These are phyloP conservation scores for Myotis vivesi DNA, from an alignment of 2,797 vertebrate genomes.

Conservation along the genomic window DNA sequence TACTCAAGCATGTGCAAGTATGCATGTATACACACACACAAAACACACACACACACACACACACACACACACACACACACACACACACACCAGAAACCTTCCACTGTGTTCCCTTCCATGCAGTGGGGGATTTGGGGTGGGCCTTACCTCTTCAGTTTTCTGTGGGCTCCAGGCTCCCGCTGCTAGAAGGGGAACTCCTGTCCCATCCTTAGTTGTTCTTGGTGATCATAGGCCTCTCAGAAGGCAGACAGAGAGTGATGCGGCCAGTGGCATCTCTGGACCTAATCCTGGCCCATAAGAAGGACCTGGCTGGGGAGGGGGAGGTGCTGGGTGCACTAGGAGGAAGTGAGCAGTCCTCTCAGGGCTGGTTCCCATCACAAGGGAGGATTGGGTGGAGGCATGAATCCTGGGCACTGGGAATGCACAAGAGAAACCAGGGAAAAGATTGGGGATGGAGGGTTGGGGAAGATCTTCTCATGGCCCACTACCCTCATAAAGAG, in stretches of 20 bases:
- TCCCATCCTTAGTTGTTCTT: background rate
- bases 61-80: background rate
- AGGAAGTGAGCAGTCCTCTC: background rate
- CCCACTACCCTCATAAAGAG: background rate
- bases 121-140: too few relatives aligned
- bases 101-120: background rate
- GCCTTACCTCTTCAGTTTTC: background rate
- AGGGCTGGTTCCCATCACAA: background rate
- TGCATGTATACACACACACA: background rate
- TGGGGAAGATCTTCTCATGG: background rate
- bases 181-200: background rate
- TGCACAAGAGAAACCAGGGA: background rate
- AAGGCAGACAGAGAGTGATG: background rate
- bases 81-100: background rate
- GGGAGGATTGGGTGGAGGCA: background rate
- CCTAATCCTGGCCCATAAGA: background rate
- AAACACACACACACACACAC: background rate
- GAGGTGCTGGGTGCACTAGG: too few relatives aligned
- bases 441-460: background rate
- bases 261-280: background rate
- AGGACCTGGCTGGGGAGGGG: background rate
- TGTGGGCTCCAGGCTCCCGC: background rate
- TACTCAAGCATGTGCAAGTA: fast-evolving
- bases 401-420: background rate
- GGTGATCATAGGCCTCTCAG: background rate